phyloP scores from a whole-genome alignment of 2,113 vertebrate genomes.

The Equus przewalskii region DNA sequence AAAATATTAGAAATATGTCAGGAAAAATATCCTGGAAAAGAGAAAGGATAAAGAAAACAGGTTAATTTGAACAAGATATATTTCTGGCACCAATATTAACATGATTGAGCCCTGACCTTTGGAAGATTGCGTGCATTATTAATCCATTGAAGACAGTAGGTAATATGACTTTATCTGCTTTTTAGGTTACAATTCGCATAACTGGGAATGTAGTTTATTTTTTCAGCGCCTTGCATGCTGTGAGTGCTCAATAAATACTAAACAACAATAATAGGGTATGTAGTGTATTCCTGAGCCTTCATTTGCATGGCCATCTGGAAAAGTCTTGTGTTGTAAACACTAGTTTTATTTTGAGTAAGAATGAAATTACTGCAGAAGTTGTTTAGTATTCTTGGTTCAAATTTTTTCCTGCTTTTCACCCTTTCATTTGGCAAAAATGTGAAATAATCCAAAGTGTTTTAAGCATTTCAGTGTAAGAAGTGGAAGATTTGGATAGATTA shows the following conservation, averaged over 20 bases:
- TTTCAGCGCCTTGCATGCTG: slow-evolving; percentile 35
- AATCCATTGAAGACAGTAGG: slow-evolving; percentile 62
- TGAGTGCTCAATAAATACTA: slow-evolving; percentile 75
- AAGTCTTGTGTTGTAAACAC: slow-evolving; percentile 72
- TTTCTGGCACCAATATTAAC: slow-evolving; percentile 69
- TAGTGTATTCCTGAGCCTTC: slow-evolving; percentile 58
- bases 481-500: slow-evolving; percentile 26
- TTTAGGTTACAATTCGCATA: slow-evolving; percentile 72
- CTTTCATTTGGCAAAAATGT: slow-evolving; percentile 62
- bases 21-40: slow-evolving; percentile 15
- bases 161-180: slow-evolving; percentile 62
- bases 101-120: slow-evolving; percentile 73
- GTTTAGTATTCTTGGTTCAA: slow-evolving; percentile 66
- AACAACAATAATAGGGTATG: slow-evolving; percentile 59
- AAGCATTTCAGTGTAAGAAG: slow-evolving; percentile 39
- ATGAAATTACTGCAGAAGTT: slow-evolving; percentile 75
- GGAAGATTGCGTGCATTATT: slow-evolving; percentile 70
- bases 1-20: slow-evolving; percentile 61
- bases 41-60: slow-evolving; percentile 59
- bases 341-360: slow-evolving; percentile 79
- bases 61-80: slow-evolving; percentile 72
- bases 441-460: slow-evolving; percentile 43
- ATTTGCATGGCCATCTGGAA: slow-evolving; percentile 69
- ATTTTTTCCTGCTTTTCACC: slow-evolving; percentile 55
- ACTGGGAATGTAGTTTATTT: slow-evolving; percentile 54